Evolutionary conservation across 92 coral and sea anemone species (phyloP), one percentile per base, ranked within the genome.

Genomic region (Ricordea florida): DNA sequence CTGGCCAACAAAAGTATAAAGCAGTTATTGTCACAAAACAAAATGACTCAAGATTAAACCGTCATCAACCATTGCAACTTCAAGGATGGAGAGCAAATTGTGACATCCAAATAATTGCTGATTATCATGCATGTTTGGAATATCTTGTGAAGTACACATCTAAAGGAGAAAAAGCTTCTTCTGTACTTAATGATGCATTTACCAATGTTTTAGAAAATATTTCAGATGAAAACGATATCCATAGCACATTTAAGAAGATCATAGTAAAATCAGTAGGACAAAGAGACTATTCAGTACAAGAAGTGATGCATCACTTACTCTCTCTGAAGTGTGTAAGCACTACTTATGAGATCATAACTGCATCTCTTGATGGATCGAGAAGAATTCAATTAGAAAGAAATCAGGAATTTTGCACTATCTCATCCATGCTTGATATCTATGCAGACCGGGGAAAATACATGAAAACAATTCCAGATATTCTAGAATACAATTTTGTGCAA

Each of bases 1-100:
- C 81, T 22, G 82, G 80, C 14, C 40, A 61, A 7, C 31, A 73
- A 42, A 77, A 70, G 16, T 57, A 70, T 32, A 84, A 53, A 57
- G 85, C 78, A 50, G 24, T 33, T 24, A 61, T 78, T 59, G 79
- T 83, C 24, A 84, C 82, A 23, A 68, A 69, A 36, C 37, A 69
- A 62, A 82, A 82, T 63, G 82, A 73, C 28, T 82, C 76, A 10
- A 82, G 82, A 30, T 69, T 77, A 77, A 66, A 77, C 37, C 82
- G 77, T 42, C 72, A 81, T 25, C 76, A 50, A 17, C 64, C 58
- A 57, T 43, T 83, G 29, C 89, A 76, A 30, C 72, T 84, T 43
- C 89, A 84, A 49, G 84, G 90, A 26, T 84, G 85, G 85, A 48
- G 87, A 26, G 80, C 87, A 41, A 84, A 76, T 55, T 80, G 86